These are phyloP conservation scores for Phengaris arion DNA, from an alignment of 2,888 invertebrate species.

Conservation along the genomic window DNA sequence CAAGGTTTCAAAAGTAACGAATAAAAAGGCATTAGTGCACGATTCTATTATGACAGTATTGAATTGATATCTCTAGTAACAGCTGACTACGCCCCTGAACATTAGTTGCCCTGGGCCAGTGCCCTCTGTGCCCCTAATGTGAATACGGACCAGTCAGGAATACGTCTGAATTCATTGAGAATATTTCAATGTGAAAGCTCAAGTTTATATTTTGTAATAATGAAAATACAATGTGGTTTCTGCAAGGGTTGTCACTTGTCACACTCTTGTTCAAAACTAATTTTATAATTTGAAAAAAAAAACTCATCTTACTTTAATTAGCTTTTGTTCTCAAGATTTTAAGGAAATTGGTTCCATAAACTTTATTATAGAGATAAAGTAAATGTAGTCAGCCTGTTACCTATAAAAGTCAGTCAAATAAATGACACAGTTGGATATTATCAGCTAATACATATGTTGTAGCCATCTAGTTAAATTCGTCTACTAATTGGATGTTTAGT, in stretches of 20 bases:
- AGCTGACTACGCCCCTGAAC: constrained; percentile 9
- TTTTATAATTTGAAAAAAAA: no score
- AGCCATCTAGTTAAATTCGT: no score
- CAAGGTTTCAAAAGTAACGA: not conserved
- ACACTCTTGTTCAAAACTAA: not conserved
- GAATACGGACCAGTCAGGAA: constrained; percentile 1
- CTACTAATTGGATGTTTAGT: no score
- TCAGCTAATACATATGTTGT: no score
- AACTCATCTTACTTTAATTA: no score
- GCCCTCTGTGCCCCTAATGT: constrained; percentile 14
- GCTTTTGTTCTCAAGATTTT: no score
- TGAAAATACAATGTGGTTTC: not conserved
- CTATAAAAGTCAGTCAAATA: no score
- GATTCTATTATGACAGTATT: not conserved
- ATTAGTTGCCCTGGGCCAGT: constrained; percentile 9
- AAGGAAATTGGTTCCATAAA: no score
- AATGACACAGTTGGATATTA: no score
- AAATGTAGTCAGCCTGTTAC: no score
- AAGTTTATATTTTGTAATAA: not conserved
- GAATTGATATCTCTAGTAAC: not conserved
- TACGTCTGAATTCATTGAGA: constrained; percentile 10
- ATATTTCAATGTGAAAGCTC: not conserved
- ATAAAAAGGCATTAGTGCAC: not conserved
- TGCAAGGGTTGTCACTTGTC: not conserved
- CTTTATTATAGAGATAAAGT: no score